phyloP scores from a whole-genome alignment of 2,797 vertebrate species.

The Coccyzus lansbergi region DNA sequence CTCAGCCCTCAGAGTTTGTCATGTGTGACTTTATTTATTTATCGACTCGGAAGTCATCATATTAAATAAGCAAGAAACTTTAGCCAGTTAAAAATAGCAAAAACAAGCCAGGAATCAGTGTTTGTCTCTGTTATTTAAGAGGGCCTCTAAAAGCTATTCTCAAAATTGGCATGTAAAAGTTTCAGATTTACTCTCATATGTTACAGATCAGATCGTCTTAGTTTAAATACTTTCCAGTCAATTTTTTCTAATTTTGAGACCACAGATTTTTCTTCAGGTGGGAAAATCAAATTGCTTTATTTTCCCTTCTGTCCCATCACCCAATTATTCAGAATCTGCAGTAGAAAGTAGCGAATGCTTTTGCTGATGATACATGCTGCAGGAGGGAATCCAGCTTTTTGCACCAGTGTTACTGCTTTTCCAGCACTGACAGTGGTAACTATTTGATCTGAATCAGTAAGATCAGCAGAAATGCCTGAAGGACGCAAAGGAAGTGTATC shows the following conservation, averaged over 20 bases:
- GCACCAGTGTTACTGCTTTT: neutral
- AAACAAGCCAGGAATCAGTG: neutral
- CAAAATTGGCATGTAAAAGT: neutral
- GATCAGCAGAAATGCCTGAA: neutral
- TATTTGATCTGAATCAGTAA: neutral
- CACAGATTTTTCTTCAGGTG: neutral
- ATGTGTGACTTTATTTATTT: slow-evolving; percentile 43
- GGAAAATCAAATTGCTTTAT: slow-evolving; percentile 1
- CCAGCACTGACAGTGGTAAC: neutral
- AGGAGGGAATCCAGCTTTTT: neutral
- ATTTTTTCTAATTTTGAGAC: neutral
- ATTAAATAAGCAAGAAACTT: neutral
- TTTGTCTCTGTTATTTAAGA: neutral
- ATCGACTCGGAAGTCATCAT: slow-evolving; percentile 34
- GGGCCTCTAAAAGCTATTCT: neutral
- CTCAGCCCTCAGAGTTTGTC: neutral
- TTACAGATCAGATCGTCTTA: neutral
- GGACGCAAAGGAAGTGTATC: neutral
- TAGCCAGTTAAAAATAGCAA: neutral
- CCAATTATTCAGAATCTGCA: neutral
- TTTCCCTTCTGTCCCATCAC: neutral
- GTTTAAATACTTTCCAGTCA: neutral
- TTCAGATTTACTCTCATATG: neutral
- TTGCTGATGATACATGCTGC: neutral
- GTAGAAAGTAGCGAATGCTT: slow-evolving; percentile 8